Conservation (phyloP, 1,140 invertebrate genomes). For the Wiebesia pumilae region DNA sequence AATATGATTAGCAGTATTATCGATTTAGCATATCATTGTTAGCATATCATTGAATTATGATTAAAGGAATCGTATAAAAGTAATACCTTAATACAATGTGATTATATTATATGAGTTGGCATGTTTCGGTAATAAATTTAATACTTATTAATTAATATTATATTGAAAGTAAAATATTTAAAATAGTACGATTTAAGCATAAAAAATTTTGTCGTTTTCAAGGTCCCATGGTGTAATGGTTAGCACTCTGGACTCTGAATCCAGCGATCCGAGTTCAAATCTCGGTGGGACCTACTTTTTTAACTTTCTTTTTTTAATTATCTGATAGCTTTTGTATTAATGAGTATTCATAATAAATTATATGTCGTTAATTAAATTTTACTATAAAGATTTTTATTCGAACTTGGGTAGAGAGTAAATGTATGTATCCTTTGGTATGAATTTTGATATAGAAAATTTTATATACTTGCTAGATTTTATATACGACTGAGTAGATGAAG, state of each 20-base stretch:
- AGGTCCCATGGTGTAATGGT: conserved; percentile 72
- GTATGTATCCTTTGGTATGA: too few relatives aligned
- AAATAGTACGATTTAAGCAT: background rate
- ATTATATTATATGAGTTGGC: background rate
- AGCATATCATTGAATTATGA: too few relatives aligned
- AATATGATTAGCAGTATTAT: background rate
- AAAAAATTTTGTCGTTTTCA: conserved; percentile 34
- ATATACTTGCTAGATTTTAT: too few relatives aligned
- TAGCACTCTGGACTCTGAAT: conserved; percentile 85
- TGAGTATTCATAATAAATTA: too few relatives aligned
- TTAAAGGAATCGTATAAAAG: too few relatives aligned
- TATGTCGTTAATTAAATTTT: too few relatives aligned
- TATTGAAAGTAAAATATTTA: conserved; percentile 22
- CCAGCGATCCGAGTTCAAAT: conserved; percentile 85
- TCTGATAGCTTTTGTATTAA: conserved; percentile 47
- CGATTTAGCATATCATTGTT: background rate
- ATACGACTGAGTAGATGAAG: too few relatives aligned
- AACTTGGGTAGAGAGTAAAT: too few relatives aligned
- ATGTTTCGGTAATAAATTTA: too few relatives aligned
- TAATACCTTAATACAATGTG: background rate
- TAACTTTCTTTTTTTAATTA: conserved; percentile 46
- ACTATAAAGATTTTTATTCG: too few relatives aligned
- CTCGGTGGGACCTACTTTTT: conserved; percentile 75
- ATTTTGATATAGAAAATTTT: too few relatives aligned
- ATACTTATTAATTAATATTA: background rate